Percentiles rank a stretch among this genome's conserved stretches.
These are phyloP conservation scores for Todiramphus saurophagus DNA, from an alignment of 2,113 vertebrate species.

Conservation along the genomic window DNA sequence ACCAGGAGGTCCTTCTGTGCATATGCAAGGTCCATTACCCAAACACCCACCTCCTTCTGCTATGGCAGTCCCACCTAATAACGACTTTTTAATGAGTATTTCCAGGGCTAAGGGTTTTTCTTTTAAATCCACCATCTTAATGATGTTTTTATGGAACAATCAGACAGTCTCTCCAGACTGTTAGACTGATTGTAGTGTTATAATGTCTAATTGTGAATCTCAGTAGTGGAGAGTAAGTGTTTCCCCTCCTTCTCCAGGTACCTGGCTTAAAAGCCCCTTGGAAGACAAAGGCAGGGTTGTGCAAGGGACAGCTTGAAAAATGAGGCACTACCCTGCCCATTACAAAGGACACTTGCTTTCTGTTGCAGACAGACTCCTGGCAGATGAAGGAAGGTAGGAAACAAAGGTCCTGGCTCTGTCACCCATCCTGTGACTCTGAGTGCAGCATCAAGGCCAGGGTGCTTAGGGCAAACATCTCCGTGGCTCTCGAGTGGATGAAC, in stretches of 20 bases:
- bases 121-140: slow-evolving; percentile 38
- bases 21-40: slow-evolving; percentile 48
- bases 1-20: slow-evolving; percentile 56
- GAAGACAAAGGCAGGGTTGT: background rate
- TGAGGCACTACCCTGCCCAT: fast-evolving
- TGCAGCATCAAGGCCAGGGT: background rate
- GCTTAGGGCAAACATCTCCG: fast-evolving
- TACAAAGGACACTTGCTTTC: background rate
- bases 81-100: slow-evolving; percentile 47
- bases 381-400: background rate
- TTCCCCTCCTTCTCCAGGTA: background rate
- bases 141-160: background rate
- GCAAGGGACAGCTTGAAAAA: background rate
- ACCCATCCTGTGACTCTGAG: background rate
- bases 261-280: background rate
- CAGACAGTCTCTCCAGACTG: background rate
- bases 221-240: background rate
- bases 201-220: background rate
- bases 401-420: background rate
- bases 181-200: background rate
- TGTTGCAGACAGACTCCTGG: background rate
- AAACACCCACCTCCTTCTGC: slow-evolving; percentile 33
- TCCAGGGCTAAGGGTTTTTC: slow-evolving; percentile 11
- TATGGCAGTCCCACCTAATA: background rate
- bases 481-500: background rate